Base-by-base conservation (phyloP, 1,140 invertebrate genomes). In the Pseudomyrmex sp. region DNA sequence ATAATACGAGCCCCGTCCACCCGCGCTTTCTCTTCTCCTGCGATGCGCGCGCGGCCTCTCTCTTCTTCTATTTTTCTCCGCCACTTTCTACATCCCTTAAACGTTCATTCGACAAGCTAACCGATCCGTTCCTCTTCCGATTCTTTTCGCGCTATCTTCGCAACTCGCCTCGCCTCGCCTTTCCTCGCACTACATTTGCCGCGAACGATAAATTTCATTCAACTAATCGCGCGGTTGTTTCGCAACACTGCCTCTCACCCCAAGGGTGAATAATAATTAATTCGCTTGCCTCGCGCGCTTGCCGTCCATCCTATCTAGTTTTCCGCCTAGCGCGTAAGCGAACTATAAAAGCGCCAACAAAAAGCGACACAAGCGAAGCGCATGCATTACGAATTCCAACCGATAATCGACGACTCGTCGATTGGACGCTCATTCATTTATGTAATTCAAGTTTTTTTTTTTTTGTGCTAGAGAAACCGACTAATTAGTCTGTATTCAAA, bases 1-100 rank as follows among this genome's bases (percentile, higher is more conserved):
- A 93, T 94, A 94, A 94, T 94, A 92, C 84, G 68, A 87, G 61
- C 74, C 20, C 66, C 80, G 23, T 79, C 15, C 68, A 23, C 85
- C 77, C 50, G 26, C 69, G 20, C 56, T n/a, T 50, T 50, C 58
- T 85, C 73, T 48, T 54, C 13, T n/a, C 23, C 15, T 35, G 35
- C 35, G 35, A 35, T 35, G 35, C 4, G 35, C 35, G 35, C 35
- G 35, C 59, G 46, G n/a, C 15, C 12, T 23, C 23, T 48, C 63
- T 85, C 48, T 20, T 50, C 48, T 18, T 50, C 69, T 75, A 69
- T 58, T 58, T 44, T 58, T 65, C 20, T 85, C 48, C 58, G 54
- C 50, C 54, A 15, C 65, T 63, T 72, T 89, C 84, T 85, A 85
- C 90, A 90, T 88, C 79, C 88, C 84, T 90, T 90, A 85, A 90